These are phyloP conservation scores for Salvelinus alpinus DNA, from an alignment of 2,113 vertebrate genomes.

Conservation along the genomic window DNA sequence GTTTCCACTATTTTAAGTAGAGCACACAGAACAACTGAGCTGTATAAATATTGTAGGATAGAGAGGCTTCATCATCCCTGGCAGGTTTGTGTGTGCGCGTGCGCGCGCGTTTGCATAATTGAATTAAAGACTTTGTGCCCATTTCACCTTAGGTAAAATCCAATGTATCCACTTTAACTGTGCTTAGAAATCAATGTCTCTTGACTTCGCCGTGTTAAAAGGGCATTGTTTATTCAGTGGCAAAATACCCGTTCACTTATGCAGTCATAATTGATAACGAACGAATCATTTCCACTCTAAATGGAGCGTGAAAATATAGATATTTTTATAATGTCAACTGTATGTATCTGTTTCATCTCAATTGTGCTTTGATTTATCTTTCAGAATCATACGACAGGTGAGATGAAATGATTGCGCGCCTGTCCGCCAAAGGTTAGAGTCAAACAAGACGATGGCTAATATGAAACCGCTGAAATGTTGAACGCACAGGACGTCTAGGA, in stretches of 20 bases:
- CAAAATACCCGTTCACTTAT: too few species aligned
- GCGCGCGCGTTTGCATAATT: background rate
- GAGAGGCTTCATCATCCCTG: constrained; percentile 42
- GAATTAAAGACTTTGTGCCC: too few species aligned
- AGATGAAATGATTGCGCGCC: background rate
- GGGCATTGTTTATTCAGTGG: background rate
- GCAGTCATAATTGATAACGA: too few species aligned
- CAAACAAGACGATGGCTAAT: constrained; percentile 72
- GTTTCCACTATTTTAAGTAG: constrained; percentile 46
- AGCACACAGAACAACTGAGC: constrained; percentile 52
- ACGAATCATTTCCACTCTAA: too few species aligned
- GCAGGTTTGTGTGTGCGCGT: background rate
- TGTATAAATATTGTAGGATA: constrained; percentile 61
- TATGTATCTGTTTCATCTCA: too few species aligned
- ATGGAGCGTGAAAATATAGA: too few species aligned
- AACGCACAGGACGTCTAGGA: constrained; percentile 40
- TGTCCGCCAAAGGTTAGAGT: constrained; percentile 17
- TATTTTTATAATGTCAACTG: too few species aligned
- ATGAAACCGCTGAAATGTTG: constrained; percentile 56
- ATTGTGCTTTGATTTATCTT: too few species aligned
- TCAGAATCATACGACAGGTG: too few species aligned
- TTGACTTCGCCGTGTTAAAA: background rate
- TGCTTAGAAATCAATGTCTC: background rate
- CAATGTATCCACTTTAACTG: too few species aligned
- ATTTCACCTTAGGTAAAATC: too few species aligned